These are phyloP conservation scores for Platynereis dumerilii DNA, from an alignment of 2,888 invertebrate genomes.

Conservation along the genomic window DNA sequence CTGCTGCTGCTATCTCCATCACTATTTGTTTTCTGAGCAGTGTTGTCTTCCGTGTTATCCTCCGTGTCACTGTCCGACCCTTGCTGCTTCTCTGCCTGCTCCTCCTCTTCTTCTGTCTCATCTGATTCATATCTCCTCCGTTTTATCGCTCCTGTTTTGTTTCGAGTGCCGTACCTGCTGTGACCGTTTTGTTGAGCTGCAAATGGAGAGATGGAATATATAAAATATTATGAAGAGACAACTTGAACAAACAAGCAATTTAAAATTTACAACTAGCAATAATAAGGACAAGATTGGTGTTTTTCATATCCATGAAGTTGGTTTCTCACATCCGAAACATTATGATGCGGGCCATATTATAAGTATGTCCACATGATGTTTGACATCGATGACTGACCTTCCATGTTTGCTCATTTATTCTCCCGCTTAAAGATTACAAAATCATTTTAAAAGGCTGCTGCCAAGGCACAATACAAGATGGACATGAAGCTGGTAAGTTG, in stretches of 20 bases:
- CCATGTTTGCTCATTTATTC: too few relatives aligned
- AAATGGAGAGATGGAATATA: background rate
- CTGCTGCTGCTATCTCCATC: constrained; percentile 1
- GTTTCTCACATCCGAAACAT: too few relatives aligned
- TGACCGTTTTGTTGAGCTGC: constrained; percentile 16
- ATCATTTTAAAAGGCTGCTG: too few relatives aligned
- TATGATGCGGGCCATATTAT: too few relatives aligned
- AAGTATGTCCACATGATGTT: too few relatives aligned
- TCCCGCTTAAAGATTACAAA: too few relatives aligned
- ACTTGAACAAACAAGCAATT: background rate
- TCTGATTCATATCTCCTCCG: constrained; percentile 33
- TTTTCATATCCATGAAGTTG: too few relatives aligned
- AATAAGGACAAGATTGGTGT: too few relatives aligned
- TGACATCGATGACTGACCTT: too few relatives aligned
- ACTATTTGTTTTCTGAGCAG: background rate
- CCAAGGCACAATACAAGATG: too few relatives aligned
- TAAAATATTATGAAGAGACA: background rate
- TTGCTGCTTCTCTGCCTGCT: constrained; percentile 8
- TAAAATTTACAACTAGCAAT: too few relatives aligned
- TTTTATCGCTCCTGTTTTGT: constrained; percentile 30
- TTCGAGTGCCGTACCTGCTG: constrained; percentile 32
- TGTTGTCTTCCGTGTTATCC: constrained; percentile 10
- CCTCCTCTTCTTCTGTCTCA: constrained; percentile 33
- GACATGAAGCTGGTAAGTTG: too few relatives aligned
- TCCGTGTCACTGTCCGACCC: constrained; percentile 8